phyloP scores from a whole-genome alignment of 2,888 invertebrate genomes.

The Anoplius nigerrimus region DNA sequence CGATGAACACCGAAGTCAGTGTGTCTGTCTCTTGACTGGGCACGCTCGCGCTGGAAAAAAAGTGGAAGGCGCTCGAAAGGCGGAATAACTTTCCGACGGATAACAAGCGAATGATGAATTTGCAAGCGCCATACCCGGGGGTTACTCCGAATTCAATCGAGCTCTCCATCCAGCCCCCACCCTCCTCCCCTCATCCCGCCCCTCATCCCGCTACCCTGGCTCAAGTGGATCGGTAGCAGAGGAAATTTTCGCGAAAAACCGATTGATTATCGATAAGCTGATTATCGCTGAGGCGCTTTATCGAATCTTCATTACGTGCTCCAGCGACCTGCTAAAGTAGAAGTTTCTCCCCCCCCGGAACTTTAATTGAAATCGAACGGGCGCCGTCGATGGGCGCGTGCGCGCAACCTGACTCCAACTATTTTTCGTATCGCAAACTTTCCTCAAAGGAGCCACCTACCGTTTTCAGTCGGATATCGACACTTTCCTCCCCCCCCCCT shows the following conservation, averaged over 20 bases:
- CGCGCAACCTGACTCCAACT: conserved; percentile 24
- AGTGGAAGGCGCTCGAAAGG: no score
- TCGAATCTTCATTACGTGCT: conserved; percentile 63
- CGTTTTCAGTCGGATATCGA: conserved; percentile 14
- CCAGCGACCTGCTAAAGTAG: conserved; percentile 52
- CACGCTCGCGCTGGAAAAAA: no score
- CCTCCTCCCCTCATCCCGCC: no score
- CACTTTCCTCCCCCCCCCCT: conserved; percentile 22
- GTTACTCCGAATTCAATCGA: no score
- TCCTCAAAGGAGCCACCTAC: conserved; percentile 37
- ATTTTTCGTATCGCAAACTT: conserved; percentile 53
- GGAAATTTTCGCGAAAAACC: not conserved
- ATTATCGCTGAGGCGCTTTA: conserved; percentile 52
- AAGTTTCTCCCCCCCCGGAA: conserved; percentile 55
- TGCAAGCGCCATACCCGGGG: no score
- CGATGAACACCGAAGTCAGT: no score
- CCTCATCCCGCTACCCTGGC: no score
- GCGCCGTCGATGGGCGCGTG: conserved; percentile 12
- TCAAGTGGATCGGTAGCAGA: no score
- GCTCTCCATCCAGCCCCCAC: no score
- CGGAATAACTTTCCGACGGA: no score
- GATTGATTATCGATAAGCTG: conserved; percentile 56
- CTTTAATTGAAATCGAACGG: conserved; percentile 61
- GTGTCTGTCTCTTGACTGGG: no score
- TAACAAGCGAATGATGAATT: no score